These are phyloP conservation scores for Sternotherus odoratus DNA, from an alignment of 2,797 vertebrate genomes.

Conservation along the genomic window DNA sequence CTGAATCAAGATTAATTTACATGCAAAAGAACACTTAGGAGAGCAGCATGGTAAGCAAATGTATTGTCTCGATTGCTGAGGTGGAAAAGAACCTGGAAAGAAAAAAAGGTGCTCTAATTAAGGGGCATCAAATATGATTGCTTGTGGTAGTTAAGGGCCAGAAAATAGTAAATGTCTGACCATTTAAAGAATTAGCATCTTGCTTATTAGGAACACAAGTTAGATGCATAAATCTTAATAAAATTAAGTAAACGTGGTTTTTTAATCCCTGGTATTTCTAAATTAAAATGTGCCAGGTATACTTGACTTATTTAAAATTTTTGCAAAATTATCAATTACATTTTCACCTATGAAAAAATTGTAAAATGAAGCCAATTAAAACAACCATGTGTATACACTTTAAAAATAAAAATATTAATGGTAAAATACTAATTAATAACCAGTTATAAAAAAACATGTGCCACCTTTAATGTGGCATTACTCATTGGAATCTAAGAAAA, in stretches of 20 bases:
- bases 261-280: constrained; percentile 49
- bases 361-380: background rate
- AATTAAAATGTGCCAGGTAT: constrained; percentile 62
- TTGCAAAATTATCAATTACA: constrained; percentile 54
- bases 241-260: constrained; percentile 79
- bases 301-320: constrained; percentile 43
- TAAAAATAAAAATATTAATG: background rate
- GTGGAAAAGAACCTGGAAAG: constrained; percentile 88
- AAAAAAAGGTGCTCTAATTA: constrained; percentile 91
- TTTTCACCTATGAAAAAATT: background rate
- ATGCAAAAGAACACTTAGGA: constrained; percentile 99
- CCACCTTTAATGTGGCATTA: constrained; percentile 38
- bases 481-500: constrained; percentile 48
- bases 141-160: constrained; percentile 91
- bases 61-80: constrained; percentile 95
- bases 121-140: constrained; percentile 98
- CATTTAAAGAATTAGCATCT: constrained; percentile 86
- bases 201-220: constrained; percentile 73
- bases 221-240: constrained; percentile 81
- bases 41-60: constrained; percentile 97
- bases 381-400: background rate
- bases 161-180: constrained; percentile 85
- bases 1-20: constrained; percentile 99
- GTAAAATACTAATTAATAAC: constrained; percentile 27
- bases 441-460: constrained; percentile 6